Conservation (phyloP, 1,140 invertebrate species). For the Oscheius sp. region DNA sequence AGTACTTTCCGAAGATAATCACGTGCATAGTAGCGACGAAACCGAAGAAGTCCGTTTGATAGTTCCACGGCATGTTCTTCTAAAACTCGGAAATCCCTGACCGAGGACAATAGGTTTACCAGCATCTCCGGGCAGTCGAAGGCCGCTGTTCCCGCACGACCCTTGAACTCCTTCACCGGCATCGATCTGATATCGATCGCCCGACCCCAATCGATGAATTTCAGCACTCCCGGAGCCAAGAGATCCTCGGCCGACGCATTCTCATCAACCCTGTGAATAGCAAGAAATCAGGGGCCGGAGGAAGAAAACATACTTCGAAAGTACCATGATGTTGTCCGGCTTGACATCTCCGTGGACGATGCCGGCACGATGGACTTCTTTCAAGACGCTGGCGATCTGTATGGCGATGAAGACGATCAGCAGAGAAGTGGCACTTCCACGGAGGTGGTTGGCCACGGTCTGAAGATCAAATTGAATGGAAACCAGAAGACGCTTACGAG, state of each 20-base stretch:
- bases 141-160: constrained; percentile 28
- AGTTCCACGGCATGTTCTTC: constrained; percentile 24
- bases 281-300: neutral
- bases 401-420: constrained; percentile 26
- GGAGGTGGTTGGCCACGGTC: constrained; percentile 17
- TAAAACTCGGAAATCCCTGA: too few relatives aligned
- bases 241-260: constrained; percentile 13
- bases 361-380: constrained; percentile 14
- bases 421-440: neutral
- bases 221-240: constrained; percentile 20
- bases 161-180: constrained; percentile 27
- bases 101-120: neutral
- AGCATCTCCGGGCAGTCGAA: constrained; percentile 43
- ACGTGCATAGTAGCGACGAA: constrained; percentile 32
- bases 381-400: constrained; percentile 28
- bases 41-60: constrained; percentile 38
- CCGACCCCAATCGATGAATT: constrained; percentile 41
- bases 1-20: constrained; percentile 22
- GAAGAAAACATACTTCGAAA: constrained; percentile 26
- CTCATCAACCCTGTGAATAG: constrained; percentile 23
- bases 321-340: constrained; percentile 42
- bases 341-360: constrained; percentile 42
- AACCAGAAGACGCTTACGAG: constrained; percentile 17
- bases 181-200: constrained; percentile 45
- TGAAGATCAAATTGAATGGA: neutral